phyloP scores from a whole-genome alignment of 2,888 invertebrate species.

The Sphaerophoria rueppellii region DNA sequence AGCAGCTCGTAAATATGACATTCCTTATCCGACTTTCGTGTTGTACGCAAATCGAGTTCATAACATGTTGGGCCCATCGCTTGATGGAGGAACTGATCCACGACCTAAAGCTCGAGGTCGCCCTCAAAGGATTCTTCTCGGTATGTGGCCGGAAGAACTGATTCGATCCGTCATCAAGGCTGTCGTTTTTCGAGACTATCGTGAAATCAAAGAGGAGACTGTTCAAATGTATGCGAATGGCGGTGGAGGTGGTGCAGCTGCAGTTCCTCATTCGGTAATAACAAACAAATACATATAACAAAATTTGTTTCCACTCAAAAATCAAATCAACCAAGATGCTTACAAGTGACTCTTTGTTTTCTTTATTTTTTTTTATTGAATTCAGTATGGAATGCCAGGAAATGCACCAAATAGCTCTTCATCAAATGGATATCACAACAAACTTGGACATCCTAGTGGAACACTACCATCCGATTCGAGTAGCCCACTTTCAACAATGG shows the following conservation, averaged over 20 bases:
- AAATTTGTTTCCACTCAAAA: not conserved
- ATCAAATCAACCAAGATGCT: not conserved
- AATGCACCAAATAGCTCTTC: conserved; percentile 75
- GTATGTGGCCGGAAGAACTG: conserved; percentile 96
- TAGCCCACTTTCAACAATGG: conserved; percentile 80
- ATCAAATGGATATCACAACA: conserved; percentile 79
- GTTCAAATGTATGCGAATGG: conserved; percentile 82
- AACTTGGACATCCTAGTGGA: conserved; percentile 71
- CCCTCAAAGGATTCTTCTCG: conserved; percentile 94
- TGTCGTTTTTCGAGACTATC: conserved; percentile 94
- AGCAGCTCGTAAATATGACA: conserved; percentile 96
- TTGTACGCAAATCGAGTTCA: conserved; percentile 96
- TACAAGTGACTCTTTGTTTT: not conserved
- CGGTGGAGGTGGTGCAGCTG: conserved; percentile 74
- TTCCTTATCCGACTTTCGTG: conserved; percentile 96
- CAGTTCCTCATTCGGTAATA: conserved; percentile 74
- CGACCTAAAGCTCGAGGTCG: conserved; percentile 95
- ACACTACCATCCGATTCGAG: conserved; percentile 77
- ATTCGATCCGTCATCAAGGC: conserved; percentile 95
- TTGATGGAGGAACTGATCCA: conserved; percentile 94
- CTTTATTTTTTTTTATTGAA: conserved; percentile 47
- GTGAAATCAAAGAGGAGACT: conserved; percentile 90
- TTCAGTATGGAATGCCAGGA: conserved; percentile 76
- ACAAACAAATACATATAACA: not conserved
- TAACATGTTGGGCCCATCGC: conserved; percentile 96